Percentiles rank a stretch among this genome's conserved stretches.
phyloP scores from a whole-genome alignment of 1,140 invertebrate genomes.

The Batillaria attramentaria region DNA sequence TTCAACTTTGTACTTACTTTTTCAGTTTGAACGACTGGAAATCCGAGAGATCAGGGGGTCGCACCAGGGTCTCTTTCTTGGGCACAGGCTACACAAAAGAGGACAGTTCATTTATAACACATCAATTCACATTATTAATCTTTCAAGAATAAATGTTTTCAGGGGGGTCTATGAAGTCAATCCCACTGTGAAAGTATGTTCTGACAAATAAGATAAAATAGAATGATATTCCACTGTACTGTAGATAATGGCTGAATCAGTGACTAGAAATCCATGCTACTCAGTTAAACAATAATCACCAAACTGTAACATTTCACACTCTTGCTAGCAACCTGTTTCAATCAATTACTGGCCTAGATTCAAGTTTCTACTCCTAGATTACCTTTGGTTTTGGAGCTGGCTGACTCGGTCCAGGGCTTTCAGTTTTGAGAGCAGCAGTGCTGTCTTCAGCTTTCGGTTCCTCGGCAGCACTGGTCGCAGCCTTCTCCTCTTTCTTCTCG shows the following conservation, averaged over 20 bases:
- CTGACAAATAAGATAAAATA: background rate
- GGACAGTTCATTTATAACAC: background rate
- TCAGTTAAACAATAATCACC: too few species aligned
- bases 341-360: background rate
- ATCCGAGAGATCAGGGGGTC: constrained; percentile 71
- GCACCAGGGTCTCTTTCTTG: constrained; percentile 60
- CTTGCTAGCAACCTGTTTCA: too few species aligned
- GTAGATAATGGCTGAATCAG: too few species aligned
- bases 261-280: too few species aligned
- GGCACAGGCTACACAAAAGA: too few species aligned
- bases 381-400: constrained; percentile 22
- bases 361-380: background rate
- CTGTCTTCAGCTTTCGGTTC: constrained; percentile 17
- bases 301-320: too few species aligned
- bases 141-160: too few species aligned
- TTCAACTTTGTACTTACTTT: constrained; percentile 80
- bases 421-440: constrained; percentile 6
- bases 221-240: background rate
- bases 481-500: constrained; percentile 27
- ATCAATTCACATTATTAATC: background rate
- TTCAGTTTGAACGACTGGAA: constrained; percentile 74
- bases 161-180: too few species aligned
- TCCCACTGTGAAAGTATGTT: too few species aligned
- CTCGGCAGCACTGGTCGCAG: background rate
- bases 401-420: too few species aligned